These are phyloP conservation scores for Osedax fenrisi DNA, from an alignment of 2,888 invertebrate species.

Conservation along the genomic window DNA sequence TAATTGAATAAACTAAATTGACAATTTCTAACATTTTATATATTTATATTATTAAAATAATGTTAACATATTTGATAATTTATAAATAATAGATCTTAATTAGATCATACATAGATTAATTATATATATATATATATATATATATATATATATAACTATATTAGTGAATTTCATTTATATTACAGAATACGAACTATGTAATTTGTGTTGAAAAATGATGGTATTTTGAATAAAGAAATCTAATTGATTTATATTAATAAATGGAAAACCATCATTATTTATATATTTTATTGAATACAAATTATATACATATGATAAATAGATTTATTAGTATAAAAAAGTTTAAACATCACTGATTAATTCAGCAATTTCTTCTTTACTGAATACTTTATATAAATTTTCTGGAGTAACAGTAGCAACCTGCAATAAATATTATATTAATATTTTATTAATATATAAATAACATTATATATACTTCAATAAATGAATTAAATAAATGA, in stretches of 20 bases:
- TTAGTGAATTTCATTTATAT: not conserved
- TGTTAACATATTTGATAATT: too few species aligned
- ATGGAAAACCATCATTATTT: not conserved
- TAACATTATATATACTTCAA: not conserved
- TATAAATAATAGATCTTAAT: too few species aligned
- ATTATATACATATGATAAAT: too few species aligned
- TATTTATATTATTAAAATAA: too few species aligned
- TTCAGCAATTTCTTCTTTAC: constrained; percentile 77
- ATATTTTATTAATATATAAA: not conserved
- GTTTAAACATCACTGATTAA: constrained; percentile 57
- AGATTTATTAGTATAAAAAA: too few species aligned
- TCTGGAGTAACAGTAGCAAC: constrained; percentile 78
- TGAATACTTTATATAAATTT: constrained; percentile 73
- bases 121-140: too few species aligned
- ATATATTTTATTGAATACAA: not conserved
- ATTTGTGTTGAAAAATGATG: not conserved
- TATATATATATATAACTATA: not conserved
- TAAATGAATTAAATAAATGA: not conserved
- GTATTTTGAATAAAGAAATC: not conserved
- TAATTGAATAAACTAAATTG: too few species aligned
- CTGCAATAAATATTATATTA: constrained; percentile 39
- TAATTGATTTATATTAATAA: not conserved
- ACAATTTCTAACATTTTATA: too few species aligned
- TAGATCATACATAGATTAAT: too few species aligned
- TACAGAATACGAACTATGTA: not conserved